Conservation (phyloP, 2,888 invertebrate genomes). For the Pristionchus arcanus region DNA sequence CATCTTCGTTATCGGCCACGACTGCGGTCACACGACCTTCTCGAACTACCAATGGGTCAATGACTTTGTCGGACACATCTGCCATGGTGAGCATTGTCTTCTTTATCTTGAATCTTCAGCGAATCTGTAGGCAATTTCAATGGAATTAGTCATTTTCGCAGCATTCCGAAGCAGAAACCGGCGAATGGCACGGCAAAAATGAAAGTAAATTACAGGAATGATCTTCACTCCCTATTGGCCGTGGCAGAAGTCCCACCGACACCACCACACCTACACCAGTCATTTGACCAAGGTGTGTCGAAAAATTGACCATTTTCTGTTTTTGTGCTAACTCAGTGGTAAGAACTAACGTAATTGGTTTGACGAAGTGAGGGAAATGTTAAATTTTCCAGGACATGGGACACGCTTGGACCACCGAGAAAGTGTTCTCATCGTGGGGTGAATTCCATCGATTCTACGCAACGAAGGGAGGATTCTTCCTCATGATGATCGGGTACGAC, state of each 20-base stretch:
- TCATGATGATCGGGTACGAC: not conserved
- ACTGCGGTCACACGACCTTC: constrained; percentile 74
- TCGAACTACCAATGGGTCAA: constrained; percentile 72
- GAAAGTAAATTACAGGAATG: constrained; percentile 25
- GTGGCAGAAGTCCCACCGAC: constrained; percentile 74
- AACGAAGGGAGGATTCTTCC: constrained; percentile 55
- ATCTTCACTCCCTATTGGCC: constrained; percentile 74
- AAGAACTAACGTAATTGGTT: too few relatives aligned
- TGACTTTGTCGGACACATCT: constrained; percentile 73
- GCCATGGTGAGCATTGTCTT: too few relatives aligned
- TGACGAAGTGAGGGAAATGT: not conserved
- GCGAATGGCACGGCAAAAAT: too few relatives aligned
- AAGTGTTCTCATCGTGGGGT: constrained; percentile 65
- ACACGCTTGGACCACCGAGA: constrained; percentile 73
- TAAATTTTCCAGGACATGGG: constrained; percentile 64
- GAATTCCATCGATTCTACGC: constrained; percentile 67
- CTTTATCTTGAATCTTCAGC: too few relatives aligned
- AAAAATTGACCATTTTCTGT: too few relatives aligned
- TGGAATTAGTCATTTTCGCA: not conserved
- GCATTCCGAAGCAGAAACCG: not conserved
- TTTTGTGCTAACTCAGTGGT: not conserved
- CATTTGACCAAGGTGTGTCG: constrained; percentile 42
- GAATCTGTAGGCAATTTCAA: not conserved
- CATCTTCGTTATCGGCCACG: constrained; percentile 73
- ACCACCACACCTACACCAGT: constrained; percentile 65